Base-by-base conservation (phyloP, 2,888 invertebrate species). In the Heliconius cydno region DNA sequence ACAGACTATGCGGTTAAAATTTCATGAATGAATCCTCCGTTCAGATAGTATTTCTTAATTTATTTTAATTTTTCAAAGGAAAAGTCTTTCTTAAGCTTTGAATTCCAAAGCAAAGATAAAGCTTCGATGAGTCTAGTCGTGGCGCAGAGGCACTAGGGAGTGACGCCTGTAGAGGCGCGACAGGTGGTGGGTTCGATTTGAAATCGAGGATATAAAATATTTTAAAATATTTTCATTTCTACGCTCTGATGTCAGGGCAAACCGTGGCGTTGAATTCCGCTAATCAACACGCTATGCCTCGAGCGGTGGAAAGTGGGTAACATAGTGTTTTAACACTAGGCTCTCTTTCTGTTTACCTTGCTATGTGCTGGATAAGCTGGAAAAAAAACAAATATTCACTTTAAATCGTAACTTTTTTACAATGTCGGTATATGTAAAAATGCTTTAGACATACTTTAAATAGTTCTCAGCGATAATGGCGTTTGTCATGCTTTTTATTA, bases 401-500 rank as follows among this genome's bases (percentile, higher is more conserved):
- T 60, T 10, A 52, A 19, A 10, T 60, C 1, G n/a, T 10, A 0
- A 22, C 1, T 65, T 12, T 65, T 15, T 6, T 28, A 28, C 57
- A 3, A 15, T 15, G 34, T 60, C 28, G 41, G 13, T 57, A 75
- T 13, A 60, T 70, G 80, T 73, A 74, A 77, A 80, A 72, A 77
- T 30, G 41, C 81, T 38, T 82, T 84, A 86, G 84, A 83, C 84
- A 68, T 80, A 78, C 57, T 80, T 77, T 82, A 83, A 87, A 88
- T 87, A 83, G 83, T 85, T 82, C 85, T 84, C 84, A 84, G 85
- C 84, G 85, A 87, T 88, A 88, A 87, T 85, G 83, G 83, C 79
- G 85, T 87, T 88, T 84, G 88, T 88, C 87, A 87, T 87, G 87
- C 85, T 90, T 90, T 90, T 90, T 89, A 87, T 88, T 80, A 83